Base-by-base conservation (phyloP, 1,140 invertebrate species). In the Halyomorpha halys region DNA sequence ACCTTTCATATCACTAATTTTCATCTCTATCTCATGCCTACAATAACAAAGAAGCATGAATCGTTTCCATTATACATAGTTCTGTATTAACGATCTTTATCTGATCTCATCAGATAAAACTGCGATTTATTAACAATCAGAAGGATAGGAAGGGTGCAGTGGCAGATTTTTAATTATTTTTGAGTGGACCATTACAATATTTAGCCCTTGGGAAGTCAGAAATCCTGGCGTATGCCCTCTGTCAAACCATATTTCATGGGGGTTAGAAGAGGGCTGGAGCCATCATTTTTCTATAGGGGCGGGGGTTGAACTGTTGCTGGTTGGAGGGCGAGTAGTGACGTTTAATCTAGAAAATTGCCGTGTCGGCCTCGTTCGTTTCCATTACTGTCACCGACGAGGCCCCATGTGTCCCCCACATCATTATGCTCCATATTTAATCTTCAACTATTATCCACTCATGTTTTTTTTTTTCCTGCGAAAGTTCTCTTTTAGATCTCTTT, bases 271-370 rank as follows among this genome's bases (percentile, higher is more conserved):
- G 47, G 47, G 47, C n/a, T 49, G 34, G 61, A 18, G 39, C 39
- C 25, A 64, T 59, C 27, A 45, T 64, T 67, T 64, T 67, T 39
- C 34, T 56, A 47, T 60, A 39, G 18, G 62, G 44, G 45, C 19
- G 34, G 59, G 34, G 63, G 39, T 64, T 39, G 45, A 18, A 39
- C n/a, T 27, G 51, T 44, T 25, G 51, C 44, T 53, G n/a, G 15
- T 16, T 19, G 27, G n/a, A 39, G n/a, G 15, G 34, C 16, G 16
- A 18, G 54, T 45, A 34, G 59, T 56, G 39, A 63, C 67, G 67
- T 68, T 68, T 68, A 68, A 68, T 68, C 67, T 68, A 68, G 67
- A 68, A 68, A 68, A 68, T 68, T 68, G 67, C 67, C 56, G 65
- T 65, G 60, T 62, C 61, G 63, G 54, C 65, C 62, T 68, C 67